Evolutionary conservation across 2,888 invertebrate genomes (phyloP), one percentile per base, ranked within the genome.

Genomic region (Drosophila antonietae): DNA sequence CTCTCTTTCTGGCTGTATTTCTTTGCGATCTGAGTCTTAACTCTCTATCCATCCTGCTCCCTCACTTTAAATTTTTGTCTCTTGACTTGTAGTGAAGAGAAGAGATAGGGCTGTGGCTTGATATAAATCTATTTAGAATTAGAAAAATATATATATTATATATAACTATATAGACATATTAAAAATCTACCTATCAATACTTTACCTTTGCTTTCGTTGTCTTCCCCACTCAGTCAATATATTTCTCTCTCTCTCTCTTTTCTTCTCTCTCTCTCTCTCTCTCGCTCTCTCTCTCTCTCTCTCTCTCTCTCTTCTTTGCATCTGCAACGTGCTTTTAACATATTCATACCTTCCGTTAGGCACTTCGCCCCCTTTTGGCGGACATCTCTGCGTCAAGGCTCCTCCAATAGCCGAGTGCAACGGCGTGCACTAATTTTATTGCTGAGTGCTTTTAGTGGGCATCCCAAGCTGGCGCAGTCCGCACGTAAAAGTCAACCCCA

Each of bases 361-460:
- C 10, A 12, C 23, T 37, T 37, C 9, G 41, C 20, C 37, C 28
- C 28, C 7, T 18, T n/a, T 12, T 28, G 4, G 5, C 23, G 9
- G 41, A 15, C 53, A 68, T 35, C 71, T 49, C 68, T 75, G 71
- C 28, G 18, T 20, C 15, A 51, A 28, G 44, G 52, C 53, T 66
- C 55, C 43, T 56, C 58, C 67, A 71, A 72, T 66, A 72, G 72
- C 65, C 62, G 64, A 83, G 81, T 83, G 81, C 85, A 83, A 80
- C 80, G 83, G 83, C 76, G 85, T 85, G 85, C 83, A 88, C 86
- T 88, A 85, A 85, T 85, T 85, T 83, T 78, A 85, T 88, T 88
- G 83, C 81, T 83, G 83, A 88, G 86, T 81, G 85, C 88, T 88
- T 88, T 88, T 88, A 84, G 85, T 81, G 73, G 71, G 74, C 61